These are phyloP conservation scores for Isichthys henryi DNA, from an alignment of 2,113 vertebrate genomes.

Conservation along the genomic window DNA sequence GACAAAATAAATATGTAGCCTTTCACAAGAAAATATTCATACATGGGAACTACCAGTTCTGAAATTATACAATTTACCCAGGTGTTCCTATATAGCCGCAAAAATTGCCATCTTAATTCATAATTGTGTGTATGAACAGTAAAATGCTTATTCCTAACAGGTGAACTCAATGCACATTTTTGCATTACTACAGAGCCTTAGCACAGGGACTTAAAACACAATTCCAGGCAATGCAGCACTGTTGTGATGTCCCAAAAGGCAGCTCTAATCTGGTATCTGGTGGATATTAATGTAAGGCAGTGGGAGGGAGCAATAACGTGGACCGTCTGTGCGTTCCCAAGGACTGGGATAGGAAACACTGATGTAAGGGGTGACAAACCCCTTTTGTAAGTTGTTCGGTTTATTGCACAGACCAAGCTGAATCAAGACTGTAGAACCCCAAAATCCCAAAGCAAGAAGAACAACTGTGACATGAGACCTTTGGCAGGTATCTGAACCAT, in stretches of 20 bases:
- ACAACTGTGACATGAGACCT: neutral
- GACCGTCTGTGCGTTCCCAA: neutral
- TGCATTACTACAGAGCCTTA: neutral
- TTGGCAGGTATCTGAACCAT: neutral
- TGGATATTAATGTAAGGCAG: neutral
- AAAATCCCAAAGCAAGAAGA: neutral
- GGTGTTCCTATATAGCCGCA: neutral
- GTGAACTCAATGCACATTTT: neutral
- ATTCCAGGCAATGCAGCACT: neutral
- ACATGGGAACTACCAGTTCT: neutral
- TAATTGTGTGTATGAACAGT: neutral
- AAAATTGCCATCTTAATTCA: neutral
- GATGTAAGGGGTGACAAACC: neutral
- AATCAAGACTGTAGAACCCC: neutral
- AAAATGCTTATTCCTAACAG: neutral
- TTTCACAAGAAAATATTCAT: neutral
- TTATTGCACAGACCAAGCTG: neutral
- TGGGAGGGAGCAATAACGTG: neutral
- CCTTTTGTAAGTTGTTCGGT: neutral
- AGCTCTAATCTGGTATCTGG: neutral
- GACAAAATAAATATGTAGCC: neutral
- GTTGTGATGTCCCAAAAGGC: neutral
- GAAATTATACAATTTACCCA: neutral
- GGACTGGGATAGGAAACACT: neutral
- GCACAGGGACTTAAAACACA: neutral